Evolutionary conservation across 2,888 invertebrate species (phyloP).

Genomic region (Dryadula phaetusa): DNA sequence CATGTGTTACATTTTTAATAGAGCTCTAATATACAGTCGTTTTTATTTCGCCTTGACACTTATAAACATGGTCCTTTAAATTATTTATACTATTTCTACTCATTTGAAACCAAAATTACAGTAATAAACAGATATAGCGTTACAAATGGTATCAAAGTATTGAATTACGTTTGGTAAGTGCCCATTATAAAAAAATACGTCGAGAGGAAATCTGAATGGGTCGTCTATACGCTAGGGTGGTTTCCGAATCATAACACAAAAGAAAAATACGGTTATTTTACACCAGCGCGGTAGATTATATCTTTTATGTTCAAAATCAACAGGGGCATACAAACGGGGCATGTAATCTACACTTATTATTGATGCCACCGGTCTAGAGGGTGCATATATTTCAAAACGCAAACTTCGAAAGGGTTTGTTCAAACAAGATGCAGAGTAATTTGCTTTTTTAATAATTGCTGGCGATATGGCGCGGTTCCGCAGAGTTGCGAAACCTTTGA

Average conservation of each 20-base stretch:
- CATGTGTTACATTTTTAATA: constrained; percentile 23
- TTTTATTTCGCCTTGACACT: constrained; percentile 2
- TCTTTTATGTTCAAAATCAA: constrained; percentile 83
- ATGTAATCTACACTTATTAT: constrained; percentile 84
- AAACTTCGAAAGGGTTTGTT: constrained; percentile 73
- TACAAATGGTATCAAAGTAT: constrained; percentile 47
- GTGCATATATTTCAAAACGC: constrained; percentile 78
- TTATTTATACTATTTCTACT: constrained; percentile 6
- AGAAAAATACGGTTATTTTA: constrained; percentile 82
- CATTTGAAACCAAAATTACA: constrained; percentile 28
- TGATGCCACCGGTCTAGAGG: constrained; percentile 73
- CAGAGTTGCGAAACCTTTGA: constrained; percentile 52
- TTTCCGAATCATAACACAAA: constrained; percentile 76
- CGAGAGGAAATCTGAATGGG: constrained; percentile 62
- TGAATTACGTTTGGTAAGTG: constrained; percentile 48
- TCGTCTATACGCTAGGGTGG: constrained; percentile 68
- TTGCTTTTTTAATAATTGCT: constrained; percentile 64
- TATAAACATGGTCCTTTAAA: background rate
- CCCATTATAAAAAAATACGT: constrained; percentile 54
- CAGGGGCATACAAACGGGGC: constrained; percentile 83
- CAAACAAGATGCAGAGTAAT: constrained; percentile 66
- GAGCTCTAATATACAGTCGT: constrained; percentile 10
- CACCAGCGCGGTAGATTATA: constrained; percentile 83
- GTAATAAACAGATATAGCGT: constrained; percentile 39
- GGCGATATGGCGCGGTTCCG: constrained; percentile 45